These are phyloP conservation scores for Bovichtus diacanthus DNA, from an alignment of 2,797 vertebrate genomes.

Conservation along the genomic window DNA sequence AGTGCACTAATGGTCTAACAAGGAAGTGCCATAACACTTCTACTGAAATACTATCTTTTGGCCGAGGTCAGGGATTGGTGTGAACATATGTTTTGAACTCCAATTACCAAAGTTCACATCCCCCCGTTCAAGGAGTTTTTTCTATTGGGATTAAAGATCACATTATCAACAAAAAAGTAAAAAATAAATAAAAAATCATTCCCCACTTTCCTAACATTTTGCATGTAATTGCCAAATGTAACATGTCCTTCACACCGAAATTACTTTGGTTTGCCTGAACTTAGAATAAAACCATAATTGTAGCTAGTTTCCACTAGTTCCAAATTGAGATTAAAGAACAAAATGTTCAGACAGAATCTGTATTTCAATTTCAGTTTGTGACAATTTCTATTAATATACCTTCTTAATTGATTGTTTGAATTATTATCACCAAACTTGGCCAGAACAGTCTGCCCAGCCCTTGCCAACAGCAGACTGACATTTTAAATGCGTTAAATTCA, in stretches of 20 bases:
- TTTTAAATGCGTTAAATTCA: neutral
- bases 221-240: neutral
- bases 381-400: neutral
- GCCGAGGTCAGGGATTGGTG: too few species aligned
- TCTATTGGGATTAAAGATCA: too few species aligned
- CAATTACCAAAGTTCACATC: neutral
- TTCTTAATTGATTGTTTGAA: neutral
- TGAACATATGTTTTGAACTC: neutral
- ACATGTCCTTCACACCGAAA: neutral
- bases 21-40: neutral
- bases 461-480: neutral
- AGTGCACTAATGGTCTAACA: neutral
- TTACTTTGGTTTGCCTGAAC: neutral
- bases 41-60: neutral
- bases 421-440: neutral
- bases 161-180: too few species aligned
- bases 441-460: too few species aligned
- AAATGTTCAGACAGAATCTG: neutral
- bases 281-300: neutral
- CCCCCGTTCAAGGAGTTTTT: neutral
- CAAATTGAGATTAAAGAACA: neutral
- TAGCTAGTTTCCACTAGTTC: neutral
- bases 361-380: neutral
- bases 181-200: neutral
- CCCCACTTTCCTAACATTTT: neutral